phyloP scores from a whole-genome alignment of 2,113 vertebrate genomes.

The Protobothrops flavoviridis region DNA sequence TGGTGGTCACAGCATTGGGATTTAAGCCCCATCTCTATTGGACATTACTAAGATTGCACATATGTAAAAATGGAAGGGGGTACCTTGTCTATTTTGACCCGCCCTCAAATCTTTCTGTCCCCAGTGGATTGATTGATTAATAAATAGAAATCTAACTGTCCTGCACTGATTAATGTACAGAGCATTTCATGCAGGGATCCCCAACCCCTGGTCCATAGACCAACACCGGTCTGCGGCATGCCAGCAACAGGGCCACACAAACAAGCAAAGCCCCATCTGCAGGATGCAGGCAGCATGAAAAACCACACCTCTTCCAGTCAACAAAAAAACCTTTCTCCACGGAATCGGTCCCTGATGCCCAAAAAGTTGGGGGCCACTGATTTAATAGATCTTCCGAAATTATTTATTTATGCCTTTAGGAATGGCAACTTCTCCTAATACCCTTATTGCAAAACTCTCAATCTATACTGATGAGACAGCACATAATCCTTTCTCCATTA shows the following conservation, averaged over 20 bases:
- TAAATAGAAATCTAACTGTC: neutral
- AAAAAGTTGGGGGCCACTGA: neutral
- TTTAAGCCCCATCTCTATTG: neutral
- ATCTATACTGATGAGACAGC: conserved; percentile 44
- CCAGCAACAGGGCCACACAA: too few species aligned
- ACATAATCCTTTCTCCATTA: conserved; percentile 41
- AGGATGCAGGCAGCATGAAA: too few species aligned
- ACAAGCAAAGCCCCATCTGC: too few species aligned
- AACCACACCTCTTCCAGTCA: too few species aligned
- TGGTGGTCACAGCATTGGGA: neutral
- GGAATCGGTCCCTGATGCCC: too few species aligned
- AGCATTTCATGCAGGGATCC: conserved; percentile 6
- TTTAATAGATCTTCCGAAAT: conserved; percentile 15
- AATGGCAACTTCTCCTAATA: conserved; percentile 30
- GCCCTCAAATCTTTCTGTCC: neutral
- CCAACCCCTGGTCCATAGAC: too few species aligned
- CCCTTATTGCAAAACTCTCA: conserved; percentile 20
- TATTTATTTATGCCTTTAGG: conserved; percentile 37
- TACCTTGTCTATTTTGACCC: neutral
- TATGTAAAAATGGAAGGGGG: neutral
- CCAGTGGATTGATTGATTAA: neutral
- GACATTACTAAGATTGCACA: neutral
- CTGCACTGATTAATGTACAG: neutral
- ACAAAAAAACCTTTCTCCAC: too few species aligned
- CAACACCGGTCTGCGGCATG: too few species aligned